Percentiles rank a stretch among this genome's conserved stretches.
Conservation (phyloP, 2,797 vertebrate genomes). For the Sebastes diploproa region DNA sequence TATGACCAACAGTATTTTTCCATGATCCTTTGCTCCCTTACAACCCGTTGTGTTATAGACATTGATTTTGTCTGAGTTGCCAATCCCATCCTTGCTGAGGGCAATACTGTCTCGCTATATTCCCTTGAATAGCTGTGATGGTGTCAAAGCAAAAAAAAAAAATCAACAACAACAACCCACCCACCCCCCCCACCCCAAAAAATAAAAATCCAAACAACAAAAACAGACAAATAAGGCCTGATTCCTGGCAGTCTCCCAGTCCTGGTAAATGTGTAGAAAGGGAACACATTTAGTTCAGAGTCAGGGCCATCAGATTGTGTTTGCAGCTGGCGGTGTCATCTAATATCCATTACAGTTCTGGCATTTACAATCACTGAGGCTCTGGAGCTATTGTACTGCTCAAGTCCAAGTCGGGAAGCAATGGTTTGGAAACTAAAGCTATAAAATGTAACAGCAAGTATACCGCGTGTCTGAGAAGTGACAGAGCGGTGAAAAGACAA, state of each 20-base stretch:
- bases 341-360: slow-evolving; percentile 11
- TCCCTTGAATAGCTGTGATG: slow-evolving; percentile 51
- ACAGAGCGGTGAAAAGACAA: slow-evolving; percentile 45
- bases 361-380: slow-evolving; percentile 13
- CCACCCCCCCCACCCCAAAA: neutral
- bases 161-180: neutral
- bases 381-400: neutral
- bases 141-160: slow-evolving; percentile 35
- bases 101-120: slow-evolving; percentile 52
- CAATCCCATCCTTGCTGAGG: slow-evolving; percentile 50
- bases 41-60: slow-evolving; percentile 47
- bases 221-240: slow-evolving; percentile 21
- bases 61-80: slow-evolving; percentile 69
- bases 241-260: slow-evolving; percentile 15
- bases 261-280: neutral
- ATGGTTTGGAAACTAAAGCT: slow-evolving; percentile 16
- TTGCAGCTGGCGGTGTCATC: neutral
- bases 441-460: slow-evolving; percentile 17
- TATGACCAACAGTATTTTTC: slow-evolving; percentile 55
- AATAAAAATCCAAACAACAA: neutral
- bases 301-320: neutral
- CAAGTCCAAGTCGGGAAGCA: neutral
- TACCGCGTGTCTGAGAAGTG: slow-evolving; percentile 27
- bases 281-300: neutral
- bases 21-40: slow-evolving; percentile 52